These are phyloP conservation scores for Ceratina australensis DNA, from an alignment of 1,140 invertebrate species.

Conservation along the genomic window DNA sequence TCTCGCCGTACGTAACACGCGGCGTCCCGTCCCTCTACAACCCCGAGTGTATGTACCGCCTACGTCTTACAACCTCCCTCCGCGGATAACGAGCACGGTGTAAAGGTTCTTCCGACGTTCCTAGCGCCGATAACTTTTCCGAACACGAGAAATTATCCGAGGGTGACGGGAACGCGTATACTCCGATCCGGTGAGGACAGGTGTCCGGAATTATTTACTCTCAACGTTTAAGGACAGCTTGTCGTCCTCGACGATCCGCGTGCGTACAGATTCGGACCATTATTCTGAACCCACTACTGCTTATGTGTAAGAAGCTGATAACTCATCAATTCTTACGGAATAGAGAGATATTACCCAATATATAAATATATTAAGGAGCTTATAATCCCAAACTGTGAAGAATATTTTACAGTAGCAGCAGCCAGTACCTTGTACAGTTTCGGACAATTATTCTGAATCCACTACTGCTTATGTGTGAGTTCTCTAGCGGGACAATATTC, in stretches of 20 bases:
- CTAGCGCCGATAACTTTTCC: conserved; percentile 35
- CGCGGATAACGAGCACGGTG: conserved; percentile 51
- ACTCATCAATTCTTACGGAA: no score
- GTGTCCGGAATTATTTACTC: neutral
- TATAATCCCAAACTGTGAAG: no score
- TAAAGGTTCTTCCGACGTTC: conserved; percentile 29
- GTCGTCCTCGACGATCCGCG: neutral
- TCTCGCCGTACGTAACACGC: conserved; percentile 64
- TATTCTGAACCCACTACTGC: no score
- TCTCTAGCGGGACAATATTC: no score
- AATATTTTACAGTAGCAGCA: no score
- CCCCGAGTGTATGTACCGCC: conserved; percentile 50
- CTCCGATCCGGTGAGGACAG: neutral
- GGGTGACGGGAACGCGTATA: neutral
- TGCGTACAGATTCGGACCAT: no score
- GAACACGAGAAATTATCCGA: neutral
- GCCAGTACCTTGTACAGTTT: no score
- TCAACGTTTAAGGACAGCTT: neutral
- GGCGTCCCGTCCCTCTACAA: conserved; percentile 58
- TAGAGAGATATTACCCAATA: no score
- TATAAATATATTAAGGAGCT: no score
- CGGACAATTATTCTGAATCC: no score
- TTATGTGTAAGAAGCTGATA: no score
- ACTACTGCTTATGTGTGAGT: no score
- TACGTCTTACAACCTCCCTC: conserved; percentile 55